These are phyloP conservation scores for Burhinus bistriatus DNA, from an alignment of 2,113 vertebrate genomes.

Conservation along the genomic window DNA sequence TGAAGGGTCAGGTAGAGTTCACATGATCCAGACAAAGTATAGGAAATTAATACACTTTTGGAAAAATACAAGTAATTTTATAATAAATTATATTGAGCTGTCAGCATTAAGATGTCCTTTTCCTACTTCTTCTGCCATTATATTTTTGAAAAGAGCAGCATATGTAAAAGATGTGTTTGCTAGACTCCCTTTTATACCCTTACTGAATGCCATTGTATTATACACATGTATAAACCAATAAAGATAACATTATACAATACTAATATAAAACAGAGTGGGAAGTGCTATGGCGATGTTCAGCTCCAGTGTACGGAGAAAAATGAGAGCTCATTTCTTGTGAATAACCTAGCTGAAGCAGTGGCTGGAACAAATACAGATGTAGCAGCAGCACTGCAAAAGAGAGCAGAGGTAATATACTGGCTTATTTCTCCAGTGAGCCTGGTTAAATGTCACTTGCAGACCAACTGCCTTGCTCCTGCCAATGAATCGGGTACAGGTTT, in stretches of 20 bases:
- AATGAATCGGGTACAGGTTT: not conserved
- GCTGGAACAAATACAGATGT: not conserved
- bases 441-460: not conserved
- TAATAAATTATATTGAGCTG: not conserved
- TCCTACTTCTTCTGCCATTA: not conserved
- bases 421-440: not conserved
- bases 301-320: not conserved
- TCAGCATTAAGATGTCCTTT: not conserved
- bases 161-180: not conserved
- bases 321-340: not conserved
- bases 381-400: not conserved
- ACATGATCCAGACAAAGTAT: not conserved
- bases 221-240: not conserved
- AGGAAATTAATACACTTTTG: not conserved
- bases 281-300: not conserved
- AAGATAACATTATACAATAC: not conserved
- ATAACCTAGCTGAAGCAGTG: not conserved
- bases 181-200: not conserved
- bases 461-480: not conserved
- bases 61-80: slow-evolving; percentile 10
- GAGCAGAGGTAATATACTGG: not conserved
- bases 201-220: not conserved
- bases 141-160: not conserved
- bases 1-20: not conserved
- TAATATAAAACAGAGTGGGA: not conserved